Base-by-base conservation (phyloP, 2,113 vertebrate genomes). In the Rhinopomastus cyanomelas region DNA sequence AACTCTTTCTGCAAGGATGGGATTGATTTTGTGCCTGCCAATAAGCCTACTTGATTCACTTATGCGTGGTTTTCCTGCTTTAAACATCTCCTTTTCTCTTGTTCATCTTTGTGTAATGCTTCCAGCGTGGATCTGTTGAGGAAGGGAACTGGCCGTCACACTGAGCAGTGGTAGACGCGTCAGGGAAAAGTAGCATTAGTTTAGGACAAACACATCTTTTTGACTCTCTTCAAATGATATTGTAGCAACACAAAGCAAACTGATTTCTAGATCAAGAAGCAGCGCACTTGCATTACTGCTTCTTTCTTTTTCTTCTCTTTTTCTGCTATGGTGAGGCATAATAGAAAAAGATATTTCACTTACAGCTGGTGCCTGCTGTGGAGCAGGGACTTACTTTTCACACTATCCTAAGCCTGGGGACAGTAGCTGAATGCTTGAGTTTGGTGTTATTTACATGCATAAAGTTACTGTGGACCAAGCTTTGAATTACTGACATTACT, bases 21-120 rank as follows among this genome's bases (percentile, higher is more conserved):
- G 69, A 71, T 86, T 53, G 59, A 25, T 89, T 88, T 76, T 53
- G 16, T 84, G 14, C 66, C 86, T 88, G 66, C 46, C 86, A 81
- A 1, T 90, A 60, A 92, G 30, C 62, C 72, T 71, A 37, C 61
- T 36, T 84, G 57, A 53, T 64, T 91, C 10, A 59, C 16, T 85
- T 69, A 29, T 44, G 44, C 49, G 64, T 87, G 44, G 20, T 68
- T 87, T 89, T 93, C 65, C 61, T 81, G 80, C 46, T 89, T 87
- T 85, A 53, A 81, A 59, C 4, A 86, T 92, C 76, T 81, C 80
- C 77, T 78, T 1, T 91, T 89, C 42, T 89, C 65, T 81, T 86
- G 49, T 23, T 78, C 13, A 46, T 67, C 13, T 76, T 81, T 80
- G 61, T 77, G 53, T 74, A 81, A 82, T 30, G 29, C 62, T 53